These are phyloP conservation scores for Palythoa heliodiscus DNA, from an alignment of 92 coral and sea anemone genomes.

Conservation along the genomic window DNA sequence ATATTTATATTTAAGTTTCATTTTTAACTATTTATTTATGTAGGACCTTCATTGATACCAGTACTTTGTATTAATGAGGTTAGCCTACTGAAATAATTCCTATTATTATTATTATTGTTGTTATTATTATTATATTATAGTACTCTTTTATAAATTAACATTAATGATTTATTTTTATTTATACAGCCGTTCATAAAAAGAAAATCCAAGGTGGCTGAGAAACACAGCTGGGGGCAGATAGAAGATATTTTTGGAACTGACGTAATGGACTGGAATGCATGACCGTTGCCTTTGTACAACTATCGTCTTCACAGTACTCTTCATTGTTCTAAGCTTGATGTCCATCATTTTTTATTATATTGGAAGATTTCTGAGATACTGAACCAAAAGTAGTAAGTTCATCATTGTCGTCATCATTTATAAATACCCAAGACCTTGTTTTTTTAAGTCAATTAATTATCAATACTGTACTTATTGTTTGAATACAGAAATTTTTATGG, in stretches of 20 bases:
- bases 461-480: too few species aligned
- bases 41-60: too few species aligned
- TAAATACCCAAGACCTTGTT: too few species aligned
- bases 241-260: slow-evolving; percentile 11
- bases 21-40: too few species aligned
- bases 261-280: slow-evolving; percentile 73
- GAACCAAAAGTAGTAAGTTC: background rate
- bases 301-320: slow-evolving; percentile 66
- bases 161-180: background rate
- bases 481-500: too few species aligned
- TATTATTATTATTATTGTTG: too few species aligned
- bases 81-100: too few species aligned
- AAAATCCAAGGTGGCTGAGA: background rate
- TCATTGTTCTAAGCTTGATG: slow-evolving; percentile 53
- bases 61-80: too few species aligned
- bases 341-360: slow-evolving; percentile 74
- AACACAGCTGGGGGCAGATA: background rate
- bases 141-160: background rate
- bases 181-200: background rate
- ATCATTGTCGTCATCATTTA: too few species aligned
- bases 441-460: too few species aligned
- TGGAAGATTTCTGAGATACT: slow-evolving; percentile 75
- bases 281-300: slow-evolving; percentile 71
- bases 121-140: background rate
- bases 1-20: too few species aligned